A percentile compares a stretch with the other conserved stretches of the same genome.
These are phyloP conservation scores for Dicentrarchus labrax DNA, from an alignment of 2,113 vertebrate species.

Conservation along the genomic window DNA sequence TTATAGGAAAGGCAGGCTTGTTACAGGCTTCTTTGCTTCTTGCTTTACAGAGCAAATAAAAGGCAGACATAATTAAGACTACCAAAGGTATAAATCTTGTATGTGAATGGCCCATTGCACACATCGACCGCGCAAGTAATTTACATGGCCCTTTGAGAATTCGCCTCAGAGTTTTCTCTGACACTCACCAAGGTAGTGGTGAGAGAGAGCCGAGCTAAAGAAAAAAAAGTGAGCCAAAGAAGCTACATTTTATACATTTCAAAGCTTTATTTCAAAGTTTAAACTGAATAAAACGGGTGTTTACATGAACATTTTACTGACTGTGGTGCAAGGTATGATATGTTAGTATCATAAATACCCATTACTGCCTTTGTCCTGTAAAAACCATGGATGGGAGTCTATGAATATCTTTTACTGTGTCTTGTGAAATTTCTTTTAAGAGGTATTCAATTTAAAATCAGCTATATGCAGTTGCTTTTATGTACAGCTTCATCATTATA, in stretches of 20 bases:
- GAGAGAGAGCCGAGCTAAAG: slow-evolving; percentile 12
- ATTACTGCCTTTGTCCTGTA: background rate
- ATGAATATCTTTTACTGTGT: slow-evolving; percentile 19
- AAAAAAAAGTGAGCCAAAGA: background rate
- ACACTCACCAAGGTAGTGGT: slow-evolving; percentile 62
- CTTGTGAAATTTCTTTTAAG: background rate
- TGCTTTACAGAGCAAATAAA: slow-evolving; percentile 84
- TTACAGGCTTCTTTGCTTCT: slow-evolving; percentile 75
- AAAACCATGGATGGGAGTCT: background rate
- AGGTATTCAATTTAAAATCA: slow-evolving; percentile 9
- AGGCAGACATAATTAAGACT: slow-evolving; percentile 82
- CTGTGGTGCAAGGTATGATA: background rate
- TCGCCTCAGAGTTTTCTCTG: slow-evolving; percentile 61
- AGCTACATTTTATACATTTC: slow-evolving; percentile 11
- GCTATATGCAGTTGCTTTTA: background rate
- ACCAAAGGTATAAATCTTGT: slow-evolving; percentile 81
- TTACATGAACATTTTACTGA: slow-evolving; percentile 28
- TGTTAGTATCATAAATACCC: slow-evolving; percentile 12
- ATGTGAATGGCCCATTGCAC: slow-evolving; percentile 82
- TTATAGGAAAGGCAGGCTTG: slow-evolving; percentile 64
- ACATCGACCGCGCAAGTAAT: slow-evolving; percentile 78
- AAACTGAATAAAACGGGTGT: background rate
- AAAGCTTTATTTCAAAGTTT: slow-evolving; percentile 12
- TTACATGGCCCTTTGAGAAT: slow-evolving; percentile 81
- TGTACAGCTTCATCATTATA: background rate